Evolutionary conservation across 2,888 invertebrate species (phyloP), one percentile per base, ranked within the genome.

Genomic region (Cynaeus angustus): DNA sequence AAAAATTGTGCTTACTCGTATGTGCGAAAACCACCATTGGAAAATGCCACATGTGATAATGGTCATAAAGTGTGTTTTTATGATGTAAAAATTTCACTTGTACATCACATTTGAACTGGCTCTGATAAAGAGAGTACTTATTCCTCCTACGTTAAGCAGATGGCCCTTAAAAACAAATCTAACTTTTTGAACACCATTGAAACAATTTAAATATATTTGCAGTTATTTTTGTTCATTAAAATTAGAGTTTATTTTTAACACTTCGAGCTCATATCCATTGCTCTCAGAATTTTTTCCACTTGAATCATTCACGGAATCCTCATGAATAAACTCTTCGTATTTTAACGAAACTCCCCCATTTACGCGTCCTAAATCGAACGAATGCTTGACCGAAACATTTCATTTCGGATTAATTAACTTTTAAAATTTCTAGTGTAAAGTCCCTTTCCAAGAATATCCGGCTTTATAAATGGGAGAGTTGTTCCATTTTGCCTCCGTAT

Each of bases 341-440:
- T 21, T 21, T 21, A 21, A 21, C 21, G 21, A 2, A 5, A 2
- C 12, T 12, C 12, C 10, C 12, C 12, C 12, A 3, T 21, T 43
- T 13, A 43, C 43, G 7, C 12, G 1, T 43, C n/a, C 38, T 9
- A n/a, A n/a, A 38, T 43, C 43, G 43, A 10, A 5, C 8, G 9
- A 12, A 7, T 12, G 43, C 12, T 12, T 21, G 21, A 21, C 21
- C 13, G 12, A 13, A 43, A 13, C 43, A 8, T 46, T 46, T 46
- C 46, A 46, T 46, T 46, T 46, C 8, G n/a, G 21, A 16, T 46
- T 46, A 46, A 46, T 46, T 16, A 10, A n/a, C n/a, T n/a, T n/a
- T n/a, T n/a, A n/a, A n/a, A n/a, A n/a, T n/a, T n/a, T n/a, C n/a
- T n/a, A n/a, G n/a, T n/a, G n/a, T n/a, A n/a, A n/a, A n/a, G n/a